phyloP scores from a whole-genome alignment of 2,797 vertebrate genomes.

The Spinus pinus region DNA sequence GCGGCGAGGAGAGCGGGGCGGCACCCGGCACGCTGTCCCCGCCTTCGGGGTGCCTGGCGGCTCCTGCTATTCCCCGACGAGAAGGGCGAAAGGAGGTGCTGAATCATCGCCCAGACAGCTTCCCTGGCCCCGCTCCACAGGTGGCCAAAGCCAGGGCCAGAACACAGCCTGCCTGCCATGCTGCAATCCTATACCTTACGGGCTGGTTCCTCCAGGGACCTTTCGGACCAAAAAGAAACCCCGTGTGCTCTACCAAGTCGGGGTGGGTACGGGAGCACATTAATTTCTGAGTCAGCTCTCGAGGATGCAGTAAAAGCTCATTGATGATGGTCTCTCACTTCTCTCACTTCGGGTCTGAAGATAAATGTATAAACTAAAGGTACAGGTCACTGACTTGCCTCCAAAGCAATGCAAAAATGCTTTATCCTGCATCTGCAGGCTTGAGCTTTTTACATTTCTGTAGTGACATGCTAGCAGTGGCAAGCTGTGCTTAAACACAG shows the following conservation, averaged over 20 bases:
- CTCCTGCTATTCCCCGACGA: not conserved
- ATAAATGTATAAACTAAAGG: not conserved
- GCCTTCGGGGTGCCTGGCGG: not conserved
- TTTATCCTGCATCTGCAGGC: not conserved
- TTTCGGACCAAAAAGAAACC: not conserved
- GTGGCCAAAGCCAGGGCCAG: not conserved
- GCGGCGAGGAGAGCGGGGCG: not conserved
- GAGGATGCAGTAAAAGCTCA: not conserved
- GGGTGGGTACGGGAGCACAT: not conserved
- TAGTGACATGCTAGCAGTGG: not conserved
- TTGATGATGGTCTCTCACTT: not conserved
- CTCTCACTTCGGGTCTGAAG: not conserved
- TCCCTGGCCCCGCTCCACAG: not conserved
- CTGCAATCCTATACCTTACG: accelerated
- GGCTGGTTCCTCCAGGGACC: not conserved
- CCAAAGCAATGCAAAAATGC: not conserved
- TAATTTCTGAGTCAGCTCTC: not conserved
- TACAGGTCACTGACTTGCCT: accelerated
- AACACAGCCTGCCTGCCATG: not conserved
- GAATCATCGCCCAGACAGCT: not conserved
- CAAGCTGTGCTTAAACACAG: not conserved
- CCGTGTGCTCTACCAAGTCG: accelerated
- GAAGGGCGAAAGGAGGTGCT: not conserved
- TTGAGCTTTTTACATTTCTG: not conserved
- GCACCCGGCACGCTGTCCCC: not conserved